A percentile compares a stretch with the other conserved stretches of the same genome.
phyloP scores from a whole-genome alignment of 2,797 vertebrate genomes.

The Menidia menidia region DNA sequence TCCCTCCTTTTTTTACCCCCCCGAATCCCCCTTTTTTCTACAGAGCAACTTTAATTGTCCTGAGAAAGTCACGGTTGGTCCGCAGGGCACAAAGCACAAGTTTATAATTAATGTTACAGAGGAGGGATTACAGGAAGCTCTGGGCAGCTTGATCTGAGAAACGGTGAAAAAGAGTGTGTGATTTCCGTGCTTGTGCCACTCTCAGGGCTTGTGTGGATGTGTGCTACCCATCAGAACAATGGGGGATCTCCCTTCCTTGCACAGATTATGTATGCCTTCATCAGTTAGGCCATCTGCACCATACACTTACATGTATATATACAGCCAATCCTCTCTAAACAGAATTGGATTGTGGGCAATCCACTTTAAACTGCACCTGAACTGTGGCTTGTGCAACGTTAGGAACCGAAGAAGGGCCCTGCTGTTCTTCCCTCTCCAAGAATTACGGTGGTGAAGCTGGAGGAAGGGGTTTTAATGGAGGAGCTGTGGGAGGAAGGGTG shows the following conservation, averaged over 20 bases:
- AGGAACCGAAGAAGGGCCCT: conserved; percentile 39
- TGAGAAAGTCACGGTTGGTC: conserved; percentile 91
- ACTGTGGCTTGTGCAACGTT: conserved; percentile 39
- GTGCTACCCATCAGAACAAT: conserved; percentile 68
- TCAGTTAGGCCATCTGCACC: conserved; percentile 57
- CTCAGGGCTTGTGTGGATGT: conserved; percentile 34
- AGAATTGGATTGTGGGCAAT: conserved; percentile 61
- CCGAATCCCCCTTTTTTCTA: conserved; percentile 82
- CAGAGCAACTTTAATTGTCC: conserved; percentile 98
- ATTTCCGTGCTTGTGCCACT: conserved; percentile 72
- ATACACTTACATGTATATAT: conserved; percentile 24
- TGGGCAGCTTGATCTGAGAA: conserved; percentile 86
- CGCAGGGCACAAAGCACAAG: conserved; percentile 85
- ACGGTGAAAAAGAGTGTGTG: conserved; percentile 79
- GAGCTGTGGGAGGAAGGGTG: conserved; percentile 42
- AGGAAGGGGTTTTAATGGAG: conserved; percentile 33
- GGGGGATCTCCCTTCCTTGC: conserved; percentile 58
- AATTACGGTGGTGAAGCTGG: conserved; percentile 26
- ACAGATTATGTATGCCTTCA: conserved; percentile 70
- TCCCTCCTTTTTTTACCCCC: conserved; percentile 51
- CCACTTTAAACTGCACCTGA: conserved; percentile 62
- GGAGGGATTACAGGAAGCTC: conserved; percentile 88
- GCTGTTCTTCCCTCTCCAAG: conserved; percentile 46
- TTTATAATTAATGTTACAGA: conserved; percentile 93
- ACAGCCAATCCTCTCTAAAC: conserved; percentile 37